These are phyloP conservation scores for Isoperla grammatica DNA, from an alignment of 2,888 invertebrate species.

Conservation along the genomic window DNA sequence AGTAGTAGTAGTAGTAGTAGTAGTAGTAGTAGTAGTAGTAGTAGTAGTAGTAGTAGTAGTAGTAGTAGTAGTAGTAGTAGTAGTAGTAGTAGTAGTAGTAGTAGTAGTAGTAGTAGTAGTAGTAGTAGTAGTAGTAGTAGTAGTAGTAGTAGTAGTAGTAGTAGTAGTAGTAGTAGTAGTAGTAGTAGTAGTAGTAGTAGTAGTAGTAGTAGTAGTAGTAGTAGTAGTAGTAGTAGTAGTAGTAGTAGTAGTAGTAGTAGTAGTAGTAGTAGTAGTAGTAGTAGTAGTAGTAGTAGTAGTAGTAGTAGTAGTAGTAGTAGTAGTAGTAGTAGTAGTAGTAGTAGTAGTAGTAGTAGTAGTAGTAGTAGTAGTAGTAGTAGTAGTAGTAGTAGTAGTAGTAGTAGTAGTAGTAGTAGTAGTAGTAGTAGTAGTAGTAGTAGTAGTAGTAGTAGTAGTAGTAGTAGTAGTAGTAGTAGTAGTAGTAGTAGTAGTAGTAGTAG, in stretches of 20 bases:
- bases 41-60: conserved; percentile 17
- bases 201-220: conserved; percentile 17
- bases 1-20: conserved; percentile 17
- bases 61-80: conserved; percentile 17
- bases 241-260: conserved; percentile 17
- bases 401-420: conserved; percentile 17
- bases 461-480: no score
- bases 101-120: conserved; percentile 17
- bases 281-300: conserved; percentile 17
- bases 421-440: no score
- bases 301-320: conserved; percentile 17
- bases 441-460: no score
- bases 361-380: conserved; percentile 17
- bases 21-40: conserved; percentile 17
- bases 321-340: conserved; percentile 17
- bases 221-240: conserved; percentile 17
- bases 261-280: conserved; percentile 17
- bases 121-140: conserved; percentile 17
- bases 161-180: conserved; percentile 17
- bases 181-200: conserved; percentile 17
- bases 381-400: conserved; percentile 17
- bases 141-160: conserved; percentile 17
- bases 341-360: conserved; percentile 17
- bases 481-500: no score
- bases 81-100: conserved; percentile 17